Base-by-base conservation (phyloP, 2,113 vertebrate genomes). In the Amphilophus citrinellus region DNA sequence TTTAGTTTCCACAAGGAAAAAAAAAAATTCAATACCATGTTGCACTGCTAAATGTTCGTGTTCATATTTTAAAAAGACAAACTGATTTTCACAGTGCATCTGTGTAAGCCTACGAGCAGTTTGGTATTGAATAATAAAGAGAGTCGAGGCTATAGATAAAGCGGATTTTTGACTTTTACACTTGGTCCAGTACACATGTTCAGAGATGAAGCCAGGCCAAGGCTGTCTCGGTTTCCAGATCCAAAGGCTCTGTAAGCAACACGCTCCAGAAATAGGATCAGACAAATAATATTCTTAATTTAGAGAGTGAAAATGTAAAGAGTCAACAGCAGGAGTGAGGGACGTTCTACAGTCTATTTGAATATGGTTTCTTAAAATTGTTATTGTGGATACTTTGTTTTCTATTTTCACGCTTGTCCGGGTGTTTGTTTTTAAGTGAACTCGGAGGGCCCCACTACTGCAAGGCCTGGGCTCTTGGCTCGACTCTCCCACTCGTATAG, bases 401-500 rank as follows among this genome's bases (percentile, higher is more conserved):
- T 94, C 80, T 85, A 80, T 92, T 93, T 93, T 93, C 88, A 87
- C 61, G 83, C 91, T 93, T 57, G 80, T 93, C 88, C 35, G 61
- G 82, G 85, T 93, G 88, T 92, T 95, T 95, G 92, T 94, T 93
- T 95, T 94, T 90, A 35, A 90, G 92, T 79, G 71, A 94, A 88
- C 88, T 89, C 76, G 14, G 85, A 89, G 93, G 94, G 92, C 90
- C 91, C 93, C 82, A 87, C 91, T 82, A 80, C 90, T 90, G 91
- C 90, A 83, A 66, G 92, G 88, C 88, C 90, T 77, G 30, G 76
- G 90, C 86, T 86, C 83, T 93, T 91, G 91, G 93, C 95, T 93
- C 77, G 37, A 81, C 92, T 94, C 94, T 95, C 93, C 93, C 92
- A 95, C 94, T 96, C 92, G 94, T 95, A 94, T 94, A 95, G 92